phyloP scores from a whole-genome alignment of 2,113 vertebrate genomes.

The Cromileptes altivelis region DNA sequence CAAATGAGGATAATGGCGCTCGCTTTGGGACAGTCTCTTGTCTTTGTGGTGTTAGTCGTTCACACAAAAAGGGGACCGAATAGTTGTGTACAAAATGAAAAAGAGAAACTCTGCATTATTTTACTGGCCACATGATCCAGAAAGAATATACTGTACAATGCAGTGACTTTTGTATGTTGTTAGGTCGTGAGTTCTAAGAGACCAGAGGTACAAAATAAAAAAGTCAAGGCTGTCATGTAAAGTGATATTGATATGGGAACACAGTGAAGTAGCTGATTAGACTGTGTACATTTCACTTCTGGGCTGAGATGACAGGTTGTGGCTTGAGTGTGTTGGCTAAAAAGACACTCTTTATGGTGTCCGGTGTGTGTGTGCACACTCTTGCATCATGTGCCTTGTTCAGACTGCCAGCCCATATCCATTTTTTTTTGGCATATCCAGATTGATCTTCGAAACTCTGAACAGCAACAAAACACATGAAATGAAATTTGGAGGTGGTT shows the following conservation, averaged over 20 bases:
- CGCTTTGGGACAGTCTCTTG: neutral
- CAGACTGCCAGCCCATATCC: too few species aligned
- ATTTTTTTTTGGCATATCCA: too few species aligned
- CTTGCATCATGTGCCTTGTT: neutral
- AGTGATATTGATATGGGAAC: neutral
- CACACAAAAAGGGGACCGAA: neutral
- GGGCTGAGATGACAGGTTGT: constrained; percentile 5
- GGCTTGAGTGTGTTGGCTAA: neutral
- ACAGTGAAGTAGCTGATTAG: neutral
- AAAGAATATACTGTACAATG: neutral
- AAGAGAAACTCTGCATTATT: neutral
- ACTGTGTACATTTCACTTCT: neutral
- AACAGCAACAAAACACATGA: too few species aligned
- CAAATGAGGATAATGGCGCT: neutral
- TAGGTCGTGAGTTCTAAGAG: neutral
- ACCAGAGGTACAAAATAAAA: neutral
- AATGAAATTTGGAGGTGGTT: too few species aligned
- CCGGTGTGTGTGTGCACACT: too few species aligned
- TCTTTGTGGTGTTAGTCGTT: neutral
- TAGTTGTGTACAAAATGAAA: neutral
- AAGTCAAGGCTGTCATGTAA: neutral
- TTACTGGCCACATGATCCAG: neutral
- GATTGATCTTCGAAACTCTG: too few species aligned
- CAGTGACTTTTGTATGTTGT: neutral
- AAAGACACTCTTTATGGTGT: neutral